A percentile compares a stretch with the other conserved stretches of the same genome.
phyloP scores from a whole-genome alignment of 2,113 vertebrate species.

The Gadus macrocephalus region DNA sequence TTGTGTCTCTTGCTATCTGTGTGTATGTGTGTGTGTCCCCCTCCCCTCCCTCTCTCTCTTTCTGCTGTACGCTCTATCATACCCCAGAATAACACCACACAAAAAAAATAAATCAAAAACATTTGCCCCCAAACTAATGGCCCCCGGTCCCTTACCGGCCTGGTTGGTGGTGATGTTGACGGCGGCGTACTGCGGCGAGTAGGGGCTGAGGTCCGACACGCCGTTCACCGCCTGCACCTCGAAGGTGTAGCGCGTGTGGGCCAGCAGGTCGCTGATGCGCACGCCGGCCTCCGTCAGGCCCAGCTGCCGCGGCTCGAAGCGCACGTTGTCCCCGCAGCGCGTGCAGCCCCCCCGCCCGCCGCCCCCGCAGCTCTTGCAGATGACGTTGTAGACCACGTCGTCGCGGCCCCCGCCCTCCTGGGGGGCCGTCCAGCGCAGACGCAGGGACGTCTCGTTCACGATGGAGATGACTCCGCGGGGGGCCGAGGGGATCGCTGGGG shows the following conservation, averaged over 20 bases:
- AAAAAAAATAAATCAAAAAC: too few species aligned
- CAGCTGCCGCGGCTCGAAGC: constrained; percentile 88
- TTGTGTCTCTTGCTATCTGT: too few species aligned
- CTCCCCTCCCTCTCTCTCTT: too few species aligned
- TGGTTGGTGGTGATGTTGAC: constrained; percentile 99
- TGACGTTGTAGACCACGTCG: constrained; percentile 94
- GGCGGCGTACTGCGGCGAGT: constrained; percentile 83
- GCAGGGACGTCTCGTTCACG: constrained; percentile 90
- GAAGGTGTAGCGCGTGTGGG: constrained; percentile 95
- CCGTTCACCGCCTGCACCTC: constrained; percentile 94
- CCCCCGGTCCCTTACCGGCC: constrained; percentile 77
- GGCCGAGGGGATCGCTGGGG: constrained; percentile 83
- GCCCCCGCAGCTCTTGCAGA: constrained; percentile 87
- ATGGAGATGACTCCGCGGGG: constrained; percentile 89
- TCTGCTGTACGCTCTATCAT: too few species aligned
- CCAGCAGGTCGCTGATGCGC: constrained; percentile 89
- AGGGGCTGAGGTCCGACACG: constrained; percentile 92
- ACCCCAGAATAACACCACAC: too few species aligned
- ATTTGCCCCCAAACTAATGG: too few species aligned
- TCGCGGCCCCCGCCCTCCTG: constrained; percentile 83
- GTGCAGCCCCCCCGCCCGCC: constrained; percentile 75
- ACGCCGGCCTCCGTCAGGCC: constrained; percentile 80
- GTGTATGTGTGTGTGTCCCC: too few species aligned
- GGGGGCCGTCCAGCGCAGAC: constrained; percentile 84
- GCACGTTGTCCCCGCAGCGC: constrained; percentile 92